A percentile compares a stretch with the other conserved stretches of the same genome.
Conservation (phyloP, 2,888 invertebrate species). For the Sarcophaga rosellei region DNA sequence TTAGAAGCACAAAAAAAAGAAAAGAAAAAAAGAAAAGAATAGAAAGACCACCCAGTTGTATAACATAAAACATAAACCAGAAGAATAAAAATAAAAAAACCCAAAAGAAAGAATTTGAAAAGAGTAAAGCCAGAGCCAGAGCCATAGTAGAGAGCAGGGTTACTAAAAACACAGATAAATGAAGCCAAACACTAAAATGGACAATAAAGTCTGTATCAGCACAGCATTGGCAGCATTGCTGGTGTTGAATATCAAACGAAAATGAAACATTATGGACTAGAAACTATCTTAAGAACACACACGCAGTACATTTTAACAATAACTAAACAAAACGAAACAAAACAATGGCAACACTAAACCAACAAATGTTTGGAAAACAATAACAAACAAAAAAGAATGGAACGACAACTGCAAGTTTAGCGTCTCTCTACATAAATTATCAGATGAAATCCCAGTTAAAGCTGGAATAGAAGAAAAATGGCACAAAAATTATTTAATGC, state of each 20-base stretch:
- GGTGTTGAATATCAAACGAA: not conserved
- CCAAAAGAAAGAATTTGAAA: not conserved
- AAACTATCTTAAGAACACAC: no score
- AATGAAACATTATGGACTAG: no score
- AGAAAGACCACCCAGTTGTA: constrained; percentile 1
- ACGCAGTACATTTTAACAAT: no score
- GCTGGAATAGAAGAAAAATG: constrained; percentile 39
- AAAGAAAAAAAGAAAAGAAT: not conserved
- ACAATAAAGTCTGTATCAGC: constrained; percentile 19
- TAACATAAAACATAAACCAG: no score
- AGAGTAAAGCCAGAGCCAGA: constrained; percentile 9
- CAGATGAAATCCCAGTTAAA: constrained; percentile 55
- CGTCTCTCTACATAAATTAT: constrained; percentile 66
- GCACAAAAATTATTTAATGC: constrained; percentile 57
- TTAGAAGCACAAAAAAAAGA: not conserved
- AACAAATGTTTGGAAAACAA: constrained; percentile 10
- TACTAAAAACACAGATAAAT: constrained; percentile 48
- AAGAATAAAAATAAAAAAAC: no score
- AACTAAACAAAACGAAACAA: constrained; percentile 4
- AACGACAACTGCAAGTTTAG: constrained; percentile 37
- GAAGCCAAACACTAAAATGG: constrained; percentile 56
- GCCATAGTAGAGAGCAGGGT: not conserved
- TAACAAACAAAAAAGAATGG: not conserved
- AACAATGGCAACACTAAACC: not conserved
- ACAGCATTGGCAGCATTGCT: not conserved